A percentile compares a stretch with the other conserved stretches of the same genome.
These are phyloP conservation scores for Nebria brevicollis DNA, from an alignment of 2,888 invertebrate species.

Conservation along the genomic window DNA sequence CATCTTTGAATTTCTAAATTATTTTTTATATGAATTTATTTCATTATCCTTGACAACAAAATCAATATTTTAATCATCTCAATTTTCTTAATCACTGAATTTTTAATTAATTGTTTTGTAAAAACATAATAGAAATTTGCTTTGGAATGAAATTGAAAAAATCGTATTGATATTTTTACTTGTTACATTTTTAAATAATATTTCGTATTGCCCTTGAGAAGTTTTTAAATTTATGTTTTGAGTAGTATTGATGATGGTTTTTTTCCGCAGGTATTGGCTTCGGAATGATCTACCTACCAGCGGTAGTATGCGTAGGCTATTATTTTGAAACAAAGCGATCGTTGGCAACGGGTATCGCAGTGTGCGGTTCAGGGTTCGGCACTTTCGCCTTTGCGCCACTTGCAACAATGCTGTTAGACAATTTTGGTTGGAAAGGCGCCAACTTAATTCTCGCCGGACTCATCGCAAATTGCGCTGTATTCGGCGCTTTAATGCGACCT, in stretches of 20 bases:
- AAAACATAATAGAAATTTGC: neutral
- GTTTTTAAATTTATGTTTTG: neutral
- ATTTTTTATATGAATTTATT: no score
- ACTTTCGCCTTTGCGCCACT: conserved; percentile 96
- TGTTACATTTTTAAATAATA: no score
- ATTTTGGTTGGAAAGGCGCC: conserved; percentile 90
- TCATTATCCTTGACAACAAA: no score
- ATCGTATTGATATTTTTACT: no score
- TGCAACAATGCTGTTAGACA: conserved; percentile 79
- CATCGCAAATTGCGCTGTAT: conserved; percentile 90
- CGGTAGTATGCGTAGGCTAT: conserved; percentile 96
- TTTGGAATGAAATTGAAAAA: neutral
- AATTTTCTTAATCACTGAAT: no score
- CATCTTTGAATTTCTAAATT: no score
- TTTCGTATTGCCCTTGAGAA: neutral
- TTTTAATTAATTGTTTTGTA: no score
- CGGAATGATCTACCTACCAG: conserved; percentile 93
- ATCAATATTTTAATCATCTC: no score
- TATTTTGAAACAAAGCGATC: conserved; percentile 97
- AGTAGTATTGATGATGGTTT: neutral
- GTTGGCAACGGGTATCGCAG: conserved; percentile 93
- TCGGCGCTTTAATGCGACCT: conserved; percentile 85
- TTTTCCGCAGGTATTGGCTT: conserved; percentile 82
- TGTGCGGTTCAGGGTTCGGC: conserved; percentile 95
- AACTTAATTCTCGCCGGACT: conserved; percentile 92